Evolutionary conservation across 1,140 invertebrate species (phyloP).

Genomic region (Eufriesea mexicana): DNA sequence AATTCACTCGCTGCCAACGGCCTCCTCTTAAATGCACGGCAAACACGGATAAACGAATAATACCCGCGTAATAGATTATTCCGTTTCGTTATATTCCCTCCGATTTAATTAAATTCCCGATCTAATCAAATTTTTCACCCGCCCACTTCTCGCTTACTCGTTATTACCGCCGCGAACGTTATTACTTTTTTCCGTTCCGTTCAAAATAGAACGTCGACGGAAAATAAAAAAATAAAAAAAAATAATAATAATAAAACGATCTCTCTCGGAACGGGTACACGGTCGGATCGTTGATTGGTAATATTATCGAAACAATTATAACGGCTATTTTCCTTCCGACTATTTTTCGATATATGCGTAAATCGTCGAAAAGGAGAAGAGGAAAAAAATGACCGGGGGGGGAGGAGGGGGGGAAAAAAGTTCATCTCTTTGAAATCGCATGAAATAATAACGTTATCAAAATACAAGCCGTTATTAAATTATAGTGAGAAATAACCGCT

Average conservation of each 20-base stretch:
- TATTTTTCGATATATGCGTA: background rate
- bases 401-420: background rate
- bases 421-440: conserved; percentile 38
- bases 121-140: background rate
- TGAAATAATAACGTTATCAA: conserved; percentile 71
- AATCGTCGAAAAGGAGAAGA: background rate
- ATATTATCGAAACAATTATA: background rate
- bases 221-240: no score
- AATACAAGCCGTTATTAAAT: conserved; percentile 73
- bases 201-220: no score
- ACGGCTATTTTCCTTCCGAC: background rate
- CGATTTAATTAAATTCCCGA: conserved; percentile 1
- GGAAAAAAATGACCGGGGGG: no score
- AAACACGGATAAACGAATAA: background rate
- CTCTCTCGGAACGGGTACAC: background rate
- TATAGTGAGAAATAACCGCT: conserved; percentile 72
- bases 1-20: background rate
- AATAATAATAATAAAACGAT: background rate
- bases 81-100: background rate
- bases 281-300: background rate
- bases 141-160: background rate
- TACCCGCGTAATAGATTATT: background rate
- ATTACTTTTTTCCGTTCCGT: background rate
- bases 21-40: background rate
- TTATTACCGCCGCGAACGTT: no score